Evolutionary conservation across 2,888 invertebrate species (phyloP), one percentile per base, ranked within the genome.

Genomic region (Graphium colonna): DNA sequence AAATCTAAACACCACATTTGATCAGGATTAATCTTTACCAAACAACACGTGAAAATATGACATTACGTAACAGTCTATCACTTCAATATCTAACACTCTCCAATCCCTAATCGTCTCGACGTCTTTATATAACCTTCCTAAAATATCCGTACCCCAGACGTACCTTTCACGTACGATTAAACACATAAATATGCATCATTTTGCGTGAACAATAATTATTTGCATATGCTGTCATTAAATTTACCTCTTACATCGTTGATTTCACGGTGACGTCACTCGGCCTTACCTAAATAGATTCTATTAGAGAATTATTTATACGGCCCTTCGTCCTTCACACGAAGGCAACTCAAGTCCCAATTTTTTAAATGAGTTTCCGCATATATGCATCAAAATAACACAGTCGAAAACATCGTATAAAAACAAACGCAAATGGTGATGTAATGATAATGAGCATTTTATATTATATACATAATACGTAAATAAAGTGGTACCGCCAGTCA

Each of bases 271-370:
- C 45, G 40, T 50, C 49, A 54, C 45, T 16, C 36, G 54, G 50
- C 54, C 50, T 45, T 36, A 36, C 50, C 45, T 45, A 40, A 50
- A 54, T 50, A 17, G 33, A 39, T 47, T 50, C 40, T 49, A 50
- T 33, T 54, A 45, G 44, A 39, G 49, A 54, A 50, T 50, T 45
- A 49, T 49, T 9, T 46, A 52, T 28, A 7, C 33, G 28, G 44
- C 45, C 44, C 54, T 54, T 26, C 40, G 49, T 54, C 49, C 41
- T 50, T 50, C 50, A 12, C 8, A 8, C 31, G 41, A 50, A 54
- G 50, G 39, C 36, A 7, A 48, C n/a, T 43, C 17, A 12, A 16
- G 44, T 49, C 18, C 31, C 43, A 44, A 53, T 28, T 16, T 3
- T 36, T 1, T 3, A 42, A 47, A 52, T 42, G 4, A 28, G 21